Conservation (phyloP, 2,113 vertebrate genomes). For the Cyprinodon variegatus region DNA sequence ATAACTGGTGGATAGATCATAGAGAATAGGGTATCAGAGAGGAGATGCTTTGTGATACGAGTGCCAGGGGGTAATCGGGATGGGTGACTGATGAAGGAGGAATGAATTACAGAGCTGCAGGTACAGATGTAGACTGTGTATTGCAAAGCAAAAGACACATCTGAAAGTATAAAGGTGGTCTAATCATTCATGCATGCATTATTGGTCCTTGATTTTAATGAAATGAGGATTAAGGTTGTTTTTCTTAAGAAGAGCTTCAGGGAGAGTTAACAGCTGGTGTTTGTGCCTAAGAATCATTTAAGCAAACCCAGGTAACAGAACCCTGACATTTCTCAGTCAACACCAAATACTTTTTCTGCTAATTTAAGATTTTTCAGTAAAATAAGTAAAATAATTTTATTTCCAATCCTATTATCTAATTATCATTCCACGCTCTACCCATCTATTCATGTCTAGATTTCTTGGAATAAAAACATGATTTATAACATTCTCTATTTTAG, state of each 20-base stretch:
- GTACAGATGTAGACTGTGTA: neutral
- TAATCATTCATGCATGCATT: constrained; percentile 10
- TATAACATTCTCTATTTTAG: neutral
- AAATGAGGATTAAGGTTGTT: constrained; percentile 22
- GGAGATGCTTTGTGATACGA: constrained; percentile 39
- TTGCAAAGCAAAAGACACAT: constrained; percentile 7
- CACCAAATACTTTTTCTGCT: neutral
- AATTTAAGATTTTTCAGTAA: neutral
- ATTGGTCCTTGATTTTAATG: constrained; percentile 14
- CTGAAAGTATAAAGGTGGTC: neutral
- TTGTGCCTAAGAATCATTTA: constrained; percentile 6
- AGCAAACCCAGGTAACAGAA: neutral
- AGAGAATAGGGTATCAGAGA: constrained; percentile 51
- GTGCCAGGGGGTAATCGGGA: constrained; percentile 34
- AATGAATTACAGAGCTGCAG: constrained; percentile 24
- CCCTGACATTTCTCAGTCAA: neutral
- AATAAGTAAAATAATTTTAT: neutral
- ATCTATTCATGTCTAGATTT: neutral
- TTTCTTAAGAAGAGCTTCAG: constrained; percentile 22
- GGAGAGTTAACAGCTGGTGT: constrained; percentile 38
- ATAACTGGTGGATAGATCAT: constrained; percentile 49
- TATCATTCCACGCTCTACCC: too few species aligned
- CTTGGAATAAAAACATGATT: neutral
- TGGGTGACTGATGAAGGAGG: constrained; percentile 28
- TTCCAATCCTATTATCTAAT: neutral